A percentile compares a stretch with the other conserved stretches of the same genome.
phyloP scores from a whole-genome alignment of 2,113 vertebrate genomes.

The Caretta caretta region DNA sequence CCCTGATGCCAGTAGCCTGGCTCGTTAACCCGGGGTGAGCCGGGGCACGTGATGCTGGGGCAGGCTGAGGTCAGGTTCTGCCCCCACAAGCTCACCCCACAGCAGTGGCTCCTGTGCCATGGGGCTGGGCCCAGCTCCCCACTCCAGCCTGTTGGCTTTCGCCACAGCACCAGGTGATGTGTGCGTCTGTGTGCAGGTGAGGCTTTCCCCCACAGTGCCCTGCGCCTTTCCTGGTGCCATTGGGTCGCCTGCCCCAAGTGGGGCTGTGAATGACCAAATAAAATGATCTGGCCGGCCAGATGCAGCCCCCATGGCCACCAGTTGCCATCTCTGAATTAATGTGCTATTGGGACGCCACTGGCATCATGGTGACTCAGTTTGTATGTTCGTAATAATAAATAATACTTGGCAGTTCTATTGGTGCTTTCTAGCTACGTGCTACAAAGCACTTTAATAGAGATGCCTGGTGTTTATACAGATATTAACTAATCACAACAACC shows the following conservation, averaged over 20 bases:
- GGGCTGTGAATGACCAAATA: background rate
- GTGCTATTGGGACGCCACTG: background rate
- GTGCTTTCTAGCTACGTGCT: background rate
- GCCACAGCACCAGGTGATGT: background rate
- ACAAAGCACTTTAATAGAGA: background rate
- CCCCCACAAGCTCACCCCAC: background rate
- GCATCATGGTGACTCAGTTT: background rate
- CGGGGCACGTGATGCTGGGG: no score
- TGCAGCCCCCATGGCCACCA: background rate
- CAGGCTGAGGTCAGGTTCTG: no score
- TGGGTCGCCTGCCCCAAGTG: background rate
- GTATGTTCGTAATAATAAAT: background rate
- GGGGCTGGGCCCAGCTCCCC: no score
- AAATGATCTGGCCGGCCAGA: background rate
- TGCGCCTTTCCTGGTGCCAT: background rate
- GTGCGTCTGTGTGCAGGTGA: background rate
- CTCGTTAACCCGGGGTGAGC: no score
- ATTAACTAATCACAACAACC: background rate
- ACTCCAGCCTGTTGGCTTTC: background rate
- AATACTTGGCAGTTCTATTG: background rate
- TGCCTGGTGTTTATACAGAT: background rate
- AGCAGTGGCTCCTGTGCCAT: background rate
- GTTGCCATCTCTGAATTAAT: background rate
- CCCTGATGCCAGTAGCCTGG: no score
- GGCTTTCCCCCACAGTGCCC: background rate